A percentile compares a stretch with the other conserved stretches of the same genome.
phyloP scores from a whole-genome alignment of 2,797 vertebrate species.

The Yasuhikotakia modesta region DNA sequence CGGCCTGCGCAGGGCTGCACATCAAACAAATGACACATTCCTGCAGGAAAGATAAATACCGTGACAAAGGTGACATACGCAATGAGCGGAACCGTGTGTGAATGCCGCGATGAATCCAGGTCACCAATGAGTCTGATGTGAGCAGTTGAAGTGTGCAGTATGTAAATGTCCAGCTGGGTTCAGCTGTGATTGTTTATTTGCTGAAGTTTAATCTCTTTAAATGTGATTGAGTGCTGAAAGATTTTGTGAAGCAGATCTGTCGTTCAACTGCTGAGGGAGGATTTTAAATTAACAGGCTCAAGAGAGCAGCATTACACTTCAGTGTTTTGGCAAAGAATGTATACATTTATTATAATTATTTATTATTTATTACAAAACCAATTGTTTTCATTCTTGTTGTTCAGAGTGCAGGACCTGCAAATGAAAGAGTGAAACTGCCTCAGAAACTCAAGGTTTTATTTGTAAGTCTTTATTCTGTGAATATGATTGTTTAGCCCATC shows the following conservation, averaged over 20 bases:
- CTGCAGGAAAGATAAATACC: slow-evolving; percentile 13
- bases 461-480: too few species aligned
- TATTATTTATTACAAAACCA: too few species aligned
- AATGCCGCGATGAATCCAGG: slow-evolving; percentile 13
- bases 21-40: slow-evolving; percentile 17
- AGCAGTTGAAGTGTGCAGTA: not conserved
- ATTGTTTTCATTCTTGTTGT: not conserved
- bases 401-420: too few species aligned
- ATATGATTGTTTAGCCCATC: too few species aligned
- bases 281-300: slow-evolving; percentile 3
- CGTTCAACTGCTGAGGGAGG: not conserved
- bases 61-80: slow-evolving; percentile 6
- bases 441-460: too few species aligned
- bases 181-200: not conserved
- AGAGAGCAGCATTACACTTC: not conserved
- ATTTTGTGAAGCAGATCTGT: not conserved
- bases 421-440: too few species aligned
- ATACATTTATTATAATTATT: not conserved
- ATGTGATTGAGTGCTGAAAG: not conserved
- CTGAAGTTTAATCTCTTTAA: not conserved
- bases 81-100: not conserved
- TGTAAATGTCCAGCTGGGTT: not conserved
- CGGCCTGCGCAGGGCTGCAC: not conserved
- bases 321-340: not conserved
- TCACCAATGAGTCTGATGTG: slow-evolving; percentile 19